A percentile compares a stretch with the other conserved stretches of the same genome.
Conservation (phyloP, 2,113 vertebrate species). For the Marmota flaviventris region DNA sequence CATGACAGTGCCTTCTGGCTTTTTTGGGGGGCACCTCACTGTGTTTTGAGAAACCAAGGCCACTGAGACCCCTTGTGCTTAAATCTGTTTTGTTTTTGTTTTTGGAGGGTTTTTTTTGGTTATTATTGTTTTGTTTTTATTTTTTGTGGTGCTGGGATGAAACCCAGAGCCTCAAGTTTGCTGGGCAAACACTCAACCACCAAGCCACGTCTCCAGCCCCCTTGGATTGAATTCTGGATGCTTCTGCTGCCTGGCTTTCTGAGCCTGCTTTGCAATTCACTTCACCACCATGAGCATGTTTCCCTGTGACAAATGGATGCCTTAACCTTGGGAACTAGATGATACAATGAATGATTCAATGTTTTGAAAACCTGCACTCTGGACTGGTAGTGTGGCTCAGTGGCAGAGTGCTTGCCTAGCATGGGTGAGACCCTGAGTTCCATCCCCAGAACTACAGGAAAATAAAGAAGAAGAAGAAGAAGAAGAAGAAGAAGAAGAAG, state of each 20-base stretch:
- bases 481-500: not conserved
- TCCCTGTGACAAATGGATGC: not conserved
- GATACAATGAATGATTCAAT: not conserved
- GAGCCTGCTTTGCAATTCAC: not conserved
- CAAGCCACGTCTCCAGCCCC: not conserved
- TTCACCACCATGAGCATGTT: not conserved
- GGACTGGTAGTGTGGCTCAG: not conserved
- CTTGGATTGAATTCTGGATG: not conserved
- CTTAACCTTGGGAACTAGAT: not conserved
- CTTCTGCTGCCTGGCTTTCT: not conserved
- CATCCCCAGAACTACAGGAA: not conserved
- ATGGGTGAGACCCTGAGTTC: not conserved
- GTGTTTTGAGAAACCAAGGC: conserved; percentile 24
- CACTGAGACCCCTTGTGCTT: not conserved
- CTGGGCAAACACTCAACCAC: not conserved
- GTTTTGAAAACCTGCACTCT: not conserved
- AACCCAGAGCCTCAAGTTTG: not conserved
- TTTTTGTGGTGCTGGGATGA: no score
- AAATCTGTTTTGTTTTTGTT: not conserved
- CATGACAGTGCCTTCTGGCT: not conserved
- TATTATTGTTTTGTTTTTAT: no score
- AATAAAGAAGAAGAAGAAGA: not conserved
- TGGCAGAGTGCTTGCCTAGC: not conserved
- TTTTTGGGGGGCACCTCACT: not conserved
- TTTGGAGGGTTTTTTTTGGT: no score